phyloP scores from a whole-genome alignment of 2,113 vertebrate species.

The Oxygymnocypris stewartii region DNA sequence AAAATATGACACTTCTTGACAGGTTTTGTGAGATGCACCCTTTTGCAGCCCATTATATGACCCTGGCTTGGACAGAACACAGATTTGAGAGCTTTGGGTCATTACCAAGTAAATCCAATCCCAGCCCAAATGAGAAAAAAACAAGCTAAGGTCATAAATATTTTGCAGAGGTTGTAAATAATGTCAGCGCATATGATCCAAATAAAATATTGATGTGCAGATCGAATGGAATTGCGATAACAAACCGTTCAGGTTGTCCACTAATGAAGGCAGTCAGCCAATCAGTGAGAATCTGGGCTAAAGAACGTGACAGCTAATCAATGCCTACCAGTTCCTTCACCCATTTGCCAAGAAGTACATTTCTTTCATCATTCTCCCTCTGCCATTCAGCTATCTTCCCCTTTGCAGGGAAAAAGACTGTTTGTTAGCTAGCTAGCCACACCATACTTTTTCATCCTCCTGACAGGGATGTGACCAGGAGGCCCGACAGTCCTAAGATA shows the following conservation, averaged over 20 bases:
- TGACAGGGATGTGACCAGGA: conserved; percentile 49
- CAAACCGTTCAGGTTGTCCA: conserved; percentile 16
- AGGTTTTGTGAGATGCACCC: background rate
- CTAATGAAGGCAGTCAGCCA: conserved; percentile 15
- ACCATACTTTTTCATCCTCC: conserved; percentile 1
- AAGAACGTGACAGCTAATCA: conserved; percentile 33
- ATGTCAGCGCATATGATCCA: conserved; percentile 7
- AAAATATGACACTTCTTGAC: background rate
- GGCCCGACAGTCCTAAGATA: conserved; percentile 46
- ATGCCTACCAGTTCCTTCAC: conserved; percentile 14
- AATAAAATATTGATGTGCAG: conserved; percentile 36
- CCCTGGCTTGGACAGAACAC: background rate
- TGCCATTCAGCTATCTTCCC: conserved; percentile 18
- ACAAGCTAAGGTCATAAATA: conserved; percentile 27
- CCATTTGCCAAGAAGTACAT: conserved; percentile 32
- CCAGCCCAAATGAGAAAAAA: background rate
- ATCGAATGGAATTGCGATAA: conserved; percentile 5
- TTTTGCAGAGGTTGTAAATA: conserved; percentile 23
- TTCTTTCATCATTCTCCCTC: conserved; percentile 29
- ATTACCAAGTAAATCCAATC: background rate
- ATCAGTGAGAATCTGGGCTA: background rate
- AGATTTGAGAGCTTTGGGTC: background rate
- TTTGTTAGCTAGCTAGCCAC: conserved; percentile 30
- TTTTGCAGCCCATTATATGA: background rate
- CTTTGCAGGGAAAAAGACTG: background rate